Evolutionary conservation across 2,888 invertebrate genomes (phyloP).

Genomic region (Unio pictorum): DNA sequence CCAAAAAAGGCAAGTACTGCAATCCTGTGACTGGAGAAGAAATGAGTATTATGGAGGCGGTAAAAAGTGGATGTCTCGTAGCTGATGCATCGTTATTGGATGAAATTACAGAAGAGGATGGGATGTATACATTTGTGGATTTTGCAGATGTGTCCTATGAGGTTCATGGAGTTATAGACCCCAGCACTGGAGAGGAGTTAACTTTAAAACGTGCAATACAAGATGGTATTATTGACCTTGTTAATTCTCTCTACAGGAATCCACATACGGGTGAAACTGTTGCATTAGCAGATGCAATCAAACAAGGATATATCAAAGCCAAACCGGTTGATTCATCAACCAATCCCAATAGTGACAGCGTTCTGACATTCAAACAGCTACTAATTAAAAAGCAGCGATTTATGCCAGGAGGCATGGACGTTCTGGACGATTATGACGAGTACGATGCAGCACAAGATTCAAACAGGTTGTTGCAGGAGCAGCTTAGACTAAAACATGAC

Average conservation of each 20-base stretch:
- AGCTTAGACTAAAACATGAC: constrained; percentile 53
- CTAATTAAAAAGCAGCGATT: constrained; percentile 58
- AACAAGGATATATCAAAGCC: constrained; percentile 56
- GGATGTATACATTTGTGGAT: constrained; percentile 53
- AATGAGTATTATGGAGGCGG: constrained; percentile 81
- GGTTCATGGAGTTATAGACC: constrained; percentile 52
- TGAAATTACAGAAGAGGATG: constrained; percentile 41
- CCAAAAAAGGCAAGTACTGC: constrained; percentile 78
- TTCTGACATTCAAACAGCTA: constrained; percentile 58
- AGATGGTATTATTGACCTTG: constrained; percentile 58
- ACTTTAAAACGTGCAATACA: constrained; percentile 56
- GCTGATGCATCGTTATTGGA: constrained; percentile 47
- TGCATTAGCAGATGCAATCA: constrained; percentile 58
- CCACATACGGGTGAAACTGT: constrained; percentile 62
- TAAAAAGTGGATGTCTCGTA: constrained; percentile 79
- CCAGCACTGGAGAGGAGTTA: constrained; percentile 55
- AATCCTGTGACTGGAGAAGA: constrained; percentile 62
- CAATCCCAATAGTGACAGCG: constrained; percentile 25
- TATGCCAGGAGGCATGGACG: constrained; percentile 43
- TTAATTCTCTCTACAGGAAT: constrained; percentile 59
- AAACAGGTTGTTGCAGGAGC: constrained; percentile 51
- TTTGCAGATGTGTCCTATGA: constrained; percentile 55
- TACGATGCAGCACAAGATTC: constrained; percentile 39
- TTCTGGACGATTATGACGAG: constrained; percentile 38
- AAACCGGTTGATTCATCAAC: constrained; percentile 42